phyloP scores from a whole-genome alignment of 2,888 invertebrate genomes.

The Trimorus sp. region DNA sequence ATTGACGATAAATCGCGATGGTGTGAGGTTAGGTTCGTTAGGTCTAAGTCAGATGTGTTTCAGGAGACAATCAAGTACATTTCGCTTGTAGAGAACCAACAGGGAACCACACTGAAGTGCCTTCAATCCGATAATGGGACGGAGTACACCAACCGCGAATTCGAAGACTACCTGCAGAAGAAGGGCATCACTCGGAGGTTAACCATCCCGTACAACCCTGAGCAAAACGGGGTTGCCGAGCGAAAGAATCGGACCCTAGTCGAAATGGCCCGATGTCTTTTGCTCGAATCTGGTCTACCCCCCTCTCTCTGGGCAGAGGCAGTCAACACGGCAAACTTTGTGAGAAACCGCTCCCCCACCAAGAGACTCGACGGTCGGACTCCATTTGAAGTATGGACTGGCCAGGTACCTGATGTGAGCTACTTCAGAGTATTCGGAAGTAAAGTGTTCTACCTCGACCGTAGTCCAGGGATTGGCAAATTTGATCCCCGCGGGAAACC shows the following conservation, averaged over 20 bases:
- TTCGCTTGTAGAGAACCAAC: not conserved
- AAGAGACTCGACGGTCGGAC: not conserved
- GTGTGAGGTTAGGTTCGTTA: no score
- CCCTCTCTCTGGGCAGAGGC: no score
- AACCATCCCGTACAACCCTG: constrained; percentile 59
- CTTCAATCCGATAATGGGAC: constrained; percentile 66
- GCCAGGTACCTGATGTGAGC: no score
- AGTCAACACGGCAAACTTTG: no score
- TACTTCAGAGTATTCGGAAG: no score
- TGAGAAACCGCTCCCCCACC: not conserved
- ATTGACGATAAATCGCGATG: no score
- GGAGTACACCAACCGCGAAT: constrained; percentile 62
- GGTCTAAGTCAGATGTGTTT: no score
- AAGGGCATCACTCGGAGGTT: constrained; percentile 65
- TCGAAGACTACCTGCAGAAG: constrained; percentile 64
- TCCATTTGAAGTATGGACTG: not conserved
- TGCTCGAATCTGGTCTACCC: not conserved
- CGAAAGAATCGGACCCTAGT: not conserved
- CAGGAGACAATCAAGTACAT: no score
- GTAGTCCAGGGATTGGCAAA: not conserved
- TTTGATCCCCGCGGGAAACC: not conserved
- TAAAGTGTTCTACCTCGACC: no score
- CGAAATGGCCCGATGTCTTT: not conserved
- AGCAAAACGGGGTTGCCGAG: constrained; percentile 12
- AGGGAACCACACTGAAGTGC: not conserved